Evolutionary conservation across 2,113 vertebrate genomes (phyloP).

Genomic region (Polypterus senegalus): DNA sequence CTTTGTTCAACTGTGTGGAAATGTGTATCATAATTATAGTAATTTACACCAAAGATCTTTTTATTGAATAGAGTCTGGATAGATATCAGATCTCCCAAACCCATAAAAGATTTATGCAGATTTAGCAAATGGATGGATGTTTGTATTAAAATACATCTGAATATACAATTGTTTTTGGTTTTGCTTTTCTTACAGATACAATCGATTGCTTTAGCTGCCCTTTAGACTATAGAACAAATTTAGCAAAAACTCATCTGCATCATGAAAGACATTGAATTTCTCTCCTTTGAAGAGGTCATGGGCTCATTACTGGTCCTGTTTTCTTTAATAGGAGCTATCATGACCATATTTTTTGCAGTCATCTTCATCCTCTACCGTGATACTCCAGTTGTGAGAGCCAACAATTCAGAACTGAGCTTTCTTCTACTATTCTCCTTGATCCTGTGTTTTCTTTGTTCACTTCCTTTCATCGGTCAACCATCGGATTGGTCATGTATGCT

Average conservation of each 20-base stretch:
- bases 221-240: background rate
- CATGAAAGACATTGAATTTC: background rate
- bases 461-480: conserved; percentile 10
- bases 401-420: conserved; percentile 9
- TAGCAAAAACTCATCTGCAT: background rate
- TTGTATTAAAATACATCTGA: too few relatives aligned
- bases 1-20: too few relatives aligned
- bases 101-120: too few relatives aligned
- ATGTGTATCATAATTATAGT: too few relatives aligned
- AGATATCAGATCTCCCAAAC: too few relatives aligned
- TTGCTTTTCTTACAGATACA: conserved; percentile 29
- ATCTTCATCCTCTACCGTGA: conserved; percentile 43
- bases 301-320: background rate
- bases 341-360: conserved; percentile 32
- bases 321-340: background rate
- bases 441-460: conserved; percentile 2
- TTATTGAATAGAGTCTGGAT: too few relatives aligned
- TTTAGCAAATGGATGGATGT: too few relatives aligned
- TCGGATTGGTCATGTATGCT: conserved; percentile 36
- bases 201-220: conserved; percentile 42
- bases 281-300: conserved; percentile 1
- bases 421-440: background rate
- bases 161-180: too few relatives aligned
- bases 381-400: conserved; percentile 41
- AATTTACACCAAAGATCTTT: too few relatives aligned